A percentile compares a stretch with the other conserved stretches of the same genome.
Evolutionary conservation across 2,797 vertebrate species (phyloP).

Genomic region (Thaleichthys pacificus): DNA sequence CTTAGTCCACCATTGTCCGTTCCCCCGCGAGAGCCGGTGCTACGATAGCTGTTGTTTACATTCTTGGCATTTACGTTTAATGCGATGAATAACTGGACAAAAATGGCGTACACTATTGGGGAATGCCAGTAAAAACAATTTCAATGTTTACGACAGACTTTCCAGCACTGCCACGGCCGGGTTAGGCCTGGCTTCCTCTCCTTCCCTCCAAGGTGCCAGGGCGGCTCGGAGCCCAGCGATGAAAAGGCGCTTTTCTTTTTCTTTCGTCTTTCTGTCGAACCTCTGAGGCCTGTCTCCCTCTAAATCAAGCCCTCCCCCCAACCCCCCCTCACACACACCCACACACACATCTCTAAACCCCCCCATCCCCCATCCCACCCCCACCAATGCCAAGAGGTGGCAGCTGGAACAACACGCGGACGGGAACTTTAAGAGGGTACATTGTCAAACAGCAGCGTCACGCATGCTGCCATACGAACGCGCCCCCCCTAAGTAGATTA

Average conservation of each 20-base stretch:
- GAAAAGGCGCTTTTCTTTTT: constrained; percentile 19
- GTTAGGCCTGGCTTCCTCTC: background rate
- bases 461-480: constrained; percentile 54
- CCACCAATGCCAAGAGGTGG: constrained; percentile 52
- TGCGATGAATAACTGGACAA: background rate
- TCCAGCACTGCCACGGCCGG: background rate
- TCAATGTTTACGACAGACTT: constrained; percentile 8
- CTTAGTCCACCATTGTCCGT: too few relatives aligned
- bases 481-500: constrained; percentile 60
- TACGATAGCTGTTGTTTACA: background rate
- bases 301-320: constrained; percentile 36
- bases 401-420: constrained; percentile 68
- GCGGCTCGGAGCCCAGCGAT: constrained; percentile 21
- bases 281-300: constrained; percentile 16
- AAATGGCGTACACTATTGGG: background rate
- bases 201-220: constrained; percentile 6
- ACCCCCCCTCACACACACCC: constrained; percentile 36
- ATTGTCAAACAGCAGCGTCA: constrained; percentile 63
- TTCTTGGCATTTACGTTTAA: background rate
- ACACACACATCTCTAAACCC: constrained; percentile 28
- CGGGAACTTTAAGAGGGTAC: constrained; percentile 55
- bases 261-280: constrained; percentile 25
- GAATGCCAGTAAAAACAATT: background rate
- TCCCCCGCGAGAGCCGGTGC: too few relatives aligned
- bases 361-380: constrained; percentile 42